Evolutionary conservation across 2,888 invertebrate species (phyloP).

Genomic region (Lumbricus terrestris): DNA sequence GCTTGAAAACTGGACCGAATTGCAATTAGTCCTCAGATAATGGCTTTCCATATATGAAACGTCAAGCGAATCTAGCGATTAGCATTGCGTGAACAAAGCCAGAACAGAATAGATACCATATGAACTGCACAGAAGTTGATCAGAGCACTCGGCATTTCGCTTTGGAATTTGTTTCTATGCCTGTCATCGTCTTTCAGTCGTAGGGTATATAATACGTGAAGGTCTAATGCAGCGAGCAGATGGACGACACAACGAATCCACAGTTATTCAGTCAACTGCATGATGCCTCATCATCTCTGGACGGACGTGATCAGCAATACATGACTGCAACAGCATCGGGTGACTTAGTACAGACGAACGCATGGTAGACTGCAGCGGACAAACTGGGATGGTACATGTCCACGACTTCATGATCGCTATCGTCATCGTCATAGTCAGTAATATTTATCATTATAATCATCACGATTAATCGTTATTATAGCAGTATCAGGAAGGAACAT

Average conservation of each 20-base stretch:
- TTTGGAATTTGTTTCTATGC: too few relatives aligned
- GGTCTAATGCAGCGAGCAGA: neutral
- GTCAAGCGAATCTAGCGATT: neutral
- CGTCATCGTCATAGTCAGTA: neutral
- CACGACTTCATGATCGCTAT: neutral
- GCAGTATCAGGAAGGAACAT: neutral
- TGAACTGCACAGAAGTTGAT: neutral
- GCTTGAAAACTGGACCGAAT: neutral
- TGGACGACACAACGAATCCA: neutral
- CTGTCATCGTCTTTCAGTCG: neutral
- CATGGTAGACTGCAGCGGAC: neutral
- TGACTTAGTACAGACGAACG: neutral
- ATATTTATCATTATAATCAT: neutral
- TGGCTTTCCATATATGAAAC: neutral
- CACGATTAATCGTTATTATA: neutral
- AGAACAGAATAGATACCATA: neutral
- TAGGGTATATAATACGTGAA: neutral
- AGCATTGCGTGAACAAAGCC: neutral
- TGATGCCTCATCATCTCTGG: neutral
- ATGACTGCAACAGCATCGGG: neutral
- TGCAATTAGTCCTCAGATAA: neutral
- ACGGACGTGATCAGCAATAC: neutral
- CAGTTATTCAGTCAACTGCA: neutral
- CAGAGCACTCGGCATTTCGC: neutral
- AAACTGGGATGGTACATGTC: neutral